A percentile compares a stretch with the other conserved stretches of the same genome.
Evolutionary conservation across 2,797 vertebrate species (phyloP).

Genomic region (Antrozous pallidus): DNA sequence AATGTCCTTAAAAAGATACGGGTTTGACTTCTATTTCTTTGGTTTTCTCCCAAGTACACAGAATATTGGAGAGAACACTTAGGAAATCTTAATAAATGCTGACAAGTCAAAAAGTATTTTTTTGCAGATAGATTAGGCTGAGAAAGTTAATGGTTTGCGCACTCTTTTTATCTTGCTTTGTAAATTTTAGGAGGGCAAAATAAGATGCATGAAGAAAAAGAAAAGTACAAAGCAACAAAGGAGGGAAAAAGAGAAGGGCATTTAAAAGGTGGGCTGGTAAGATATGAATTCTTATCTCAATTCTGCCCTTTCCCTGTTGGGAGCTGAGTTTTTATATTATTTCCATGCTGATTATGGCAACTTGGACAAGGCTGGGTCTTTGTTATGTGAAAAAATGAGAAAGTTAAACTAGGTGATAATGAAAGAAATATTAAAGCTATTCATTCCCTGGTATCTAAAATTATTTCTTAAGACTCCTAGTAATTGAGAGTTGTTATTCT

Average conservation of each 20-base stretch:
- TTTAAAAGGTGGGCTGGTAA: neutral
- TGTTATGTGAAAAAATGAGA: neutral
- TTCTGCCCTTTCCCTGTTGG: neutral
- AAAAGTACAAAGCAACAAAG: neutral
- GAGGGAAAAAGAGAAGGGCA: neutral
- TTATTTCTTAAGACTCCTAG: neutral
- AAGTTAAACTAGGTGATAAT: neutral
- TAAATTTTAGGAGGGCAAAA: constrained; percentile 38
- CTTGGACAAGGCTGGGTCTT: neutral
- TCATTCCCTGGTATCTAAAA: constrained; percentile 15
- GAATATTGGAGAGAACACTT: neutral
- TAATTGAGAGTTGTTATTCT: neutral
- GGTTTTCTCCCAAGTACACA: neutral
- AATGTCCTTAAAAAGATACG: constrained; percentile 24
- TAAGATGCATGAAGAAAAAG: neutral
- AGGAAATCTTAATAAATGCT: neutral
- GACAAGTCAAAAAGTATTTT: constrained; percentile 34
- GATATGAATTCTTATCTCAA: neutral
- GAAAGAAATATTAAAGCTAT: neutral
- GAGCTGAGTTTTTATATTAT: constrained; percentile 2
- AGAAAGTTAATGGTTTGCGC: neutral
- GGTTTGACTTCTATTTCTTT: neutral
- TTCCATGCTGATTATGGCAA: neutral
- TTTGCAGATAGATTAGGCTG: neutral
- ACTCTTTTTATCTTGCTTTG: constrained; percentile 16